Conservation (phyloP, 2,888 invertebrate species). For the Glyphotaelius pellucidus region DNA sequence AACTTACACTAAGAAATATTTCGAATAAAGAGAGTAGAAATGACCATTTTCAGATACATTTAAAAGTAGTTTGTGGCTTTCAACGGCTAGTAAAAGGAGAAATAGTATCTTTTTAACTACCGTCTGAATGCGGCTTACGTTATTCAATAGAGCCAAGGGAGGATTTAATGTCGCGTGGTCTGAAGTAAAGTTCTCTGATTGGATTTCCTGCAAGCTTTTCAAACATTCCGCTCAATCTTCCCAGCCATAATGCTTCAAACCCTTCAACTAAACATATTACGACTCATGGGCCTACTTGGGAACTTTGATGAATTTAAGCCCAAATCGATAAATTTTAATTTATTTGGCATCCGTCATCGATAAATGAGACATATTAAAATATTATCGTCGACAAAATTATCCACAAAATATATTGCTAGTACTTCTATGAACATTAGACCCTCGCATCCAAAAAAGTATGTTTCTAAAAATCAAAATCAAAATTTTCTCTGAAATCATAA, state of each 20-base stretch:
- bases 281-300: background rate
- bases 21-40: background rate
- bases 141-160: too few relatives aligned
- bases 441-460: too few relatives aligned
- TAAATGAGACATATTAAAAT: background rate
- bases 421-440: too few relatives aligned
- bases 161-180: background rate
- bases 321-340: background rate
- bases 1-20: too few relatives aligned
- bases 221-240: background rate
- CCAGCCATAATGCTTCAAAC: background rate
- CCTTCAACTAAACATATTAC: background rate
- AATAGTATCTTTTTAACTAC: background rate
- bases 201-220: background rate
- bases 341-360: background rate
- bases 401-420: background rate
- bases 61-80: background rate
- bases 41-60: background rate
- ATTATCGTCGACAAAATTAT: background rate
- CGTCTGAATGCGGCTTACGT: background rate
- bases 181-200: background rate
- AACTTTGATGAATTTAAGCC: background rate
- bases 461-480: too few relatives aligned
- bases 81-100: background rate
- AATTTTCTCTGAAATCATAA: too few relatives aligned